These are phyloP conservation scores for Orientallactaga sibirica DNA, from an alignment of 2,797 vertebrate genomes.

Conservation along the genomic window DNA sequence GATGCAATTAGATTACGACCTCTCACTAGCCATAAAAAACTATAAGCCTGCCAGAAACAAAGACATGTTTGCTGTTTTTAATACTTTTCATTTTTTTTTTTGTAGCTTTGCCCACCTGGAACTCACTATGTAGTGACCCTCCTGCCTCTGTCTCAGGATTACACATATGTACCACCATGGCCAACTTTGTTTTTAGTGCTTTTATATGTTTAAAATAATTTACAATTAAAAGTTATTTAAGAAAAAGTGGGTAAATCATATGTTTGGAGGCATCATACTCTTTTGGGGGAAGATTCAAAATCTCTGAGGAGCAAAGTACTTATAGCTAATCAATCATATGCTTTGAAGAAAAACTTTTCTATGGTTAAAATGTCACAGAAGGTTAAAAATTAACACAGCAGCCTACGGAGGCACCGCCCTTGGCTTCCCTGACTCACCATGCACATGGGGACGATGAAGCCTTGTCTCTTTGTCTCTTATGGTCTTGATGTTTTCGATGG, in stretches of 20 bases:
- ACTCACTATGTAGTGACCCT: not conserved
- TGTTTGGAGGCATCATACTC: not conserved
- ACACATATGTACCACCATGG: not conserved
- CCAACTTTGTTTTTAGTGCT: not conserved
- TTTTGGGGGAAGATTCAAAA: not conserved
- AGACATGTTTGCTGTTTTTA: constrained; percentile 2
- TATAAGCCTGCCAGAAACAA: constrained; percentile 19
- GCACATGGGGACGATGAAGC: constrained; percentile 25
- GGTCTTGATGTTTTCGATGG: not conserved
- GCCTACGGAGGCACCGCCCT: not conserved
- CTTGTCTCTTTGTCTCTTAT: not conserved
- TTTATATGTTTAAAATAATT: constrained; percentile 34
- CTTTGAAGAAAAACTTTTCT: not conserved
- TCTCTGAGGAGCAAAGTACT: constrained; percentile 36
- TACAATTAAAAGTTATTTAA: constrained; percentile 49
- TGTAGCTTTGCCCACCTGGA: not conserved
- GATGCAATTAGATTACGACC: not conserved
- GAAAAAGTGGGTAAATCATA: constrained; percentile 4
- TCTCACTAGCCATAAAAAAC: not conserved
- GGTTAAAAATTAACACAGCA: not conserved
- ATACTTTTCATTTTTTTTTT: not conserved
- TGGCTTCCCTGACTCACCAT: not conserved
- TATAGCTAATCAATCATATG: not conserved
- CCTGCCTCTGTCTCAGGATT: not conserved
- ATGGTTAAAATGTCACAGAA: constrained; percentile 1